Evolutionary conservation across 2,113 vertebrate genomes (phyloP).

Genomic region (Silurus meridionalis): DNA sequence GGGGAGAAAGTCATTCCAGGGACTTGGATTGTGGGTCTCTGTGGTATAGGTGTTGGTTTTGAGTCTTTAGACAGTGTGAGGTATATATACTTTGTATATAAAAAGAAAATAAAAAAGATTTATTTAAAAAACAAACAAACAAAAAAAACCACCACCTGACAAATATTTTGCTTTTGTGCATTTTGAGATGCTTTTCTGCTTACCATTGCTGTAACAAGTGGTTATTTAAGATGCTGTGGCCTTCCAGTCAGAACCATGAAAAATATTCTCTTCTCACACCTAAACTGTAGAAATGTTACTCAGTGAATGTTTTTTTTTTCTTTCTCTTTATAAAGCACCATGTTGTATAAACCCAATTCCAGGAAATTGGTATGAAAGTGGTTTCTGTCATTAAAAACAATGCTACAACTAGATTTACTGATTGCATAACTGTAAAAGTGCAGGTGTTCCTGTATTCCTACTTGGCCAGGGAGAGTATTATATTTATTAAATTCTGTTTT

Average conservation of each 20-base stretch:
- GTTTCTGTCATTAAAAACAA: too few species aligned
- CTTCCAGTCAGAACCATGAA: neutral
- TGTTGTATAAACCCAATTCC: neutral
- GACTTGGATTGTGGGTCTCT: neutral
- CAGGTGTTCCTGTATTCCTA: neutral
- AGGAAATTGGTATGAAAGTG: too few species aligned
- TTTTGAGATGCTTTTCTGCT: neutral
- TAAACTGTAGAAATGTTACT: neutral
- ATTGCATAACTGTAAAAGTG: neutral
- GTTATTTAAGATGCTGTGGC: neutral
- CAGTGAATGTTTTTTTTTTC: neutral
- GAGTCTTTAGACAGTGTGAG: neutral
- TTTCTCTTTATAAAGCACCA: neutral
- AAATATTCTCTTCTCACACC: neutral
- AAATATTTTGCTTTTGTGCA: neutral
- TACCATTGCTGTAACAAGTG: neutral
- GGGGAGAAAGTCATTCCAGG: neutral
- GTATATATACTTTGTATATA: too few species aligned
- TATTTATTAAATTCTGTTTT: neutral
- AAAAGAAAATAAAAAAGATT: neutral
- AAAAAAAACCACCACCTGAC: too few species aligned
- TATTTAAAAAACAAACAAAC: too few species aligned
- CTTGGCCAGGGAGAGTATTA: neutral
- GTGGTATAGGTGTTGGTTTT: neutral
- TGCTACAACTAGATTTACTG: neutral